phyloP scores from a whole-genome alignment of 2,797 vertebrate species.

The Syngnathus rostellatus region DNA sequence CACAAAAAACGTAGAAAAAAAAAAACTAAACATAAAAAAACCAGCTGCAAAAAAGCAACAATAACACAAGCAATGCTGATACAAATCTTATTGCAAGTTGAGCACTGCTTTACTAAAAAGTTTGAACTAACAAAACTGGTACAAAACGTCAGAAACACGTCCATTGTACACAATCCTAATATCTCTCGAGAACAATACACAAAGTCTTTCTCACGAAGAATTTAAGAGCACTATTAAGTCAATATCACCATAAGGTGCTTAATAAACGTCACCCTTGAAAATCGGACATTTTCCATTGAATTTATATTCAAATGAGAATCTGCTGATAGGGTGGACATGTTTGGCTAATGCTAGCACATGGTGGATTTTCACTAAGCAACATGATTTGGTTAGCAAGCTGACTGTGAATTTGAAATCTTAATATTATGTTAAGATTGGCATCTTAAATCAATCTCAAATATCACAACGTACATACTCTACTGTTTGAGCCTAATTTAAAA shows the following conservation, averaged over 20 bases:
- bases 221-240: constrained; percentile 60
- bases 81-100: constrained; percentile 77
- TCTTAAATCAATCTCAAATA: background rate
- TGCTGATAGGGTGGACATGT: background rate
- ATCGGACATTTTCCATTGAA: background rate
- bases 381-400: background rate
- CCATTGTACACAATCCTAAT: constrained; percentile 56
- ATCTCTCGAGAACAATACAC: constrained; percentile 39
- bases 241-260: constrained; percentile 36
- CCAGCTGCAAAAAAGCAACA: constrained; percentile 70
- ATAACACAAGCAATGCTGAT: constrained; percentile 63
- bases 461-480: too few species aligned
- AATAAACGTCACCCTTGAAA: background rate
- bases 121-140: constrained; percentile 63
- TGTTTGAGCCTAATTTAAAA: background rate
- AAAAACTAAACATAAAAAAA: constrained; percentile 61
- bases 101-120: constrained; percentile 70
- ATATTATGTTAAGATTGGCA: background rate
- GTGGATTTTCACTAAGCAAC: background rate
- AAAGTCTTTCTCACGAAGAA: constrained; percentile 43
- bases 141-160: constrained; percentile 69
- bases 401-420: background rate
- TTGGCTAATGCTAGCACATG: background rate
- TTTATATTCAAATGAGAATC: background rate
- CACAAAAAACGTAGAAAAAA: constrained; percentile 70